Percentiles rank a stretch among this genome's conserved stretches.
These are phyloP conservation scores for Pseudotriccus pelzelni DNA, from an alignment of 2,797 vertebrate species.

Conservation along the genomic window DNA sequence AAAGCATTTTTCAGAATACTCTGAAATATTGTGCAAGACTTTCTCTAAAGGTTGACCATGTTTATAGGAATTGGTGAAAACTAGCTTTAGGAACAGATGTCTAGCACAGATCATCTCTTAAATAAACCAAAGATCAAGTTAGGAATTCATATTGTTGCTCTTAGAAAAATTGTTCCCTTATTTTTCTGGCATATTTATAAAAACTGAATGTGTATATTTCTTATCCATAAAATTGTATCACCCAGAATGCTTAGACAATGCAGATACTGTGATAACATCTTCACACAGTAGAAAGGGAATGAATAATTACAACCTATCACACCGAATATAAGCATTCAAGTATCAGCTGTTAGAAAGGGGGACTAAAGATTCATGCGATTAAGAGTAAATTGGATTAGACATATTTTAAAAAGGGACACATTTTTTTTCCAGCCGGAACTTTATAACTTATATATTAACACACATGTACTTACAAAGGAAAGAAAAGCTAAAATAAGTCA, in stretches of 20 bases:
- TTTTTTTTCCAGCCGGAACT: not conserved
- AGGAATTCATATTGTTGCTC: not conserved
- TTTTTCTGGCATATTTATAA: not conserved
- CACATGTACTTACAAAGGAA: not conserved
- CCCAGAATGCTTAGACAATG: not conserved
- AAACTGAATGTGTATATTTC: not conserved
- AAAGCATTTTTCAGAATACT: not conserved
- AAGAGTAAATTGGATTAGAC: not conserved
- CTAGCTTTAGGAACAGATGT: not conserved
- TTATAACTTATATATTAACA: not conserved
- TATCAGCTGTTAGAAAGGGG: not conserved
- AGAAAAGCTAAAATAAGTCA: not conserved
- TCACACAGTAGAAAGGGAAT: not conserved
- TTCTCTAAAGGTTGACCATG: accelerated
- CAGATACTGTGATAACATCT: not conserved
- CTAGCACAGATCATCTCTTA: not conserved
- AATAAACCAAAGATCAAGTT: not conserved
- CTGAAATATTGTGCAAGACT: not conserved
- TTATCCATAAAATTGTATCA: not conserved
- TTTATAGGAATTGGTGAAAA: not conserved
- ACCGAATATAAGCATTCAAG: not conserved
- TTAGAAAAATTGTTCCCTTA: not conserved
- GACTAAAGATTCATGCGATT: not conserved
- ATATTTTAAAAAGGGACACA: not conserved
- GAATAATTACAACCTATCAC: conserved; percentile 13